These are phyloP conservation scores for Parotocinclus haroldoi DNA, from an alignment of 2,797 vertebrate genomes.

Conservation along the genomic window DNA sequence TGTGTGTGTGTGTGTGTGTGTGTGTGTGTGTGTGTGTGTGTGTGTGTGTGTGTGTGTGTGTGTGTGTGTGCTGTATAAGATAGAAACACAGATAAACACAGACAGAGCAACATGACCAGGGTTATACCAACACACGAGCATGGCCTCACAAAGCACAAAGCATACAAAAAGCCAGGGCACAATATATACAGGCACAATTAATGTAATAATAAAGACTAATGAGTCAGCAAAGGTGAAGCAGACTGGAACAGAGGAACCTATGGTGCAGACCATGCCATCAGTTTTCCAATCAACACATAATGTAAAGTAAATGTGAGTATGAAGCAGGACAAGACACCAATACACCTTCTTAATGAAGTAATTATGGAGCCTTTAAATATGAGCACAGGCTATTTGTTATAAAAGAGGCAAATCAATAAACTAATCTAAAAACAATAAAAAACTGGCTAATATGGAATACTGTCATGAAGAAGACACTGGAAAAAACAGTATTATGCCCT, in stretches of 20 bases:
- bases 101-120: too few species aligned
- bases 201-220: too few species aligned
- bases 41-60: too few species aligned
- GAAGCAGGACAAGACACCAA: conserved; percentile 7
- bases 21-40: too few species aligned
- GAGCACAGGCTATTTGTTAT: conserved; percentile 34
- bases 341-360: conserved; percentile 27
- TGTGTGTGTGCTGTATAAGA: too few species aligned
- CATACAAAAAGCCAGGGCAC: too few species aligned
- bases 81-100: too few species aligned
- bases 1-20: too few species aligned
- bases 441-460: conserved; percentile 41
- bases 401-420: conserved; percentile 41
- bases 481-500: conserved; percentile 41
- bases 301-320: conserved; percentile 11
- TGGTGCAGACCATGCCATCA: background rate
- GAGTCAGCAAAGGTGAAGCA: too few species aligned
- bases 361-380: conserved; percentile 40
- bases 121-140: too few species aligned
- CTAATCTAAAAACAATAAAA: conserved; percentile 46
- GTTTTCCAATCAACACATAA: conserved; percentile 30
- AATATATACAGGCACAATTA: too few species aligned
- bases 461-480: conserved; percentile 44
- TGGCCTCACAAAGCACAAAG: too few species aligned
- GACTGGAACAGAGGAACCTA: background rate